Evolutionary conservation across 2,888 invertebrate species (phyloP), one percentile per base, ranked within the genome.

Genomic region (Andricus curvator): DNA sequence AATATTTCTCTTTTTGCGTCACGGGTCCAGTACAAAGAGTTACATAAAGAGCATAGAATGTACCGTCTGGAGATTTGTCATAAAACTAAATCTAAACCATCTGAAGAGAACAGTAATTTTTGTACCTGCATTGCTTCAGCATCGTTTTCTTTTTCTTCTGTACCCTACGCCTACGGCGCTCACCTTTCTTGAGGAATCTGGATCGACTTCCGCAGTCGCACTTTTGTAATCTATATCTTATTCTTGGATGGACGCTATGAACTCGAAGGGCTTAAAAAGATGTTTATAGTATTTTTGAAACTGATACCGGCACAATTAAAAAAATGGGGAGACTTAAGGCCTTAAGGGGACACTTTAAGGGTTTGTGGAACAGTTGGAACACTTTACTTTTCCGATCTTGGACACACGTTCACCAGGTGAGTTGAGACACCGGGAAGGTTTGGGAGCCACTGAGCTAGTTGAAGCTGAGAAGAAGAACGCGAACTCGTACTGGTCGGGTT

Each of bases 81-180:
- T 56, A 56, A 74, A 56, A 29, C 33, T 74, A 33, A 29, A 51
- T 70, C 48, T 48, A 44, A 44, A 44, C 13, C 44, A 44, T 44
- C 9, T 74, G 56, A 29, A 20, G 33, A 74, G n/a, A 56, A 56
- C n/a, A 56, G 74, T 56, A 29, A 33, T 70, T 70, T 56, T 70
- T 74, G 56, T 74, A 74, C 74, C 74, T 74, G 74, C 74, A 74
- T 74, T 74, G 74, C 74, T 74, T 74, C 74, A 74, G 74, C 74
- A 74, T 74, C 74, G 51, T 74, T 74, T 74, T 56, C 70, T 74
- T 74, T 74, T 56, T 51, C 74, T 56, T 51, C 56, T 33, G 9
- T 29, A 74, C 29, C 56, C 51, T 51, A 56, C 51, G 74, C 74
- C 51, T 51, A 56, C 51, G 74, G 56, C 74, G 74, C 37, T 29